Conservation (phyloP, 1,140 invertebrate genomes). For the Trypoxylus dichotomus region DNA sequence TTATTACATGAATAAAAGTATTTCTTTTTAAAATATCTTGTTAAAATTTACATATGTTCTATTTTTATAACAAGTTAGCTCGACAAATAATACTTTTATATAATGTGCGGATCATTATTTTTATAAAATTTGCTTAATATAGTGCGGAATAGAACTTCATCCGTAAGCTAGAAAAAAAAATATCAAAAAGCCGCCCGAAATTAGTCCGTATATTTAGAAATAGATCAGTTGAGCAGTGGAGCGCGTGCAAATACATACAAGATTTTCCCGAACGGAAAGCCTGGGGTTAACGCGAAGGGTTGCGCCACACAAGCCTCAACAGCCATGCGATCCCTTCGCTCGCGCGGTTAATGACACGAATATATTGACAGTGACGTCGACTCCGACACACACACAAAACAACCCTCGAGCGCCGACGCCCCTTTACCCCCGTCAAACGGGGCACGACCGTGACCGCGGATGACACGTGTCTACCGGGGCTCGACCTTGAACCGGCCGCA, state of each 20-base stretch:
- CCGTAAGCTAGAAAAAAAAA: too few species aligned
- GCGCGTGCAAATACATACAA: background rate
- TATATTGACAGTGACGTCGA: background rate
- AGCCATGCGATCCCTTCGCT: too few species aligned
- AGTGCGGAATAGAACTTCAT: too few species aligned
- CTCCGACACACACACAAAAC: background rate
- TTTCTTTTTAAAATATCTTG: too few species aligned
- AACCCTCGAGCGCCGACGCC: background rate
- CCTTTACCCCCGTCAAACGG: background rate
- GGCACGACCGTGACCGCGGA: slow-evolving; percentile 26
- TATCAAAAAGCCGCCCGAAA: too few species aligned
- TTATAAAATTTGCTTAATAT: too few species aligned
- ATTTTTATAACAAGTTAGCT: too few species aligned
- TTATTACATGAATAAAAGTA: too few species aligned
- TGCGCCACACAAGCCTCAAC: background rate
- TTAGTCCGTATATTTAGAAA: background rate
- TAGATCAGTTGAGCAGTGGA: background rate
- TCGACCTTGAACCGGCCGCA: slow-evolving; percentile 26
- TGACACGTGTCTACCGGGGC: slow-evolving; percentile 28
- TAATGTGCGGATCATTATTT: too few species aligned
- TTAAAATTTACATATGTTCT: too few species aligned
- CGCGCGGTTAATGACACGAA: background rate
- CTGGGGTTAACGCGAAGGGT: background rate
- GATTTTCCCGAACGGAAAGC: background rate
- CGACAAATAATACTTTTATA: too few species aligned